Conservation (phyloP, 2,888 invertebrate genomes). For the Dicroscelio sp. region DNA sequence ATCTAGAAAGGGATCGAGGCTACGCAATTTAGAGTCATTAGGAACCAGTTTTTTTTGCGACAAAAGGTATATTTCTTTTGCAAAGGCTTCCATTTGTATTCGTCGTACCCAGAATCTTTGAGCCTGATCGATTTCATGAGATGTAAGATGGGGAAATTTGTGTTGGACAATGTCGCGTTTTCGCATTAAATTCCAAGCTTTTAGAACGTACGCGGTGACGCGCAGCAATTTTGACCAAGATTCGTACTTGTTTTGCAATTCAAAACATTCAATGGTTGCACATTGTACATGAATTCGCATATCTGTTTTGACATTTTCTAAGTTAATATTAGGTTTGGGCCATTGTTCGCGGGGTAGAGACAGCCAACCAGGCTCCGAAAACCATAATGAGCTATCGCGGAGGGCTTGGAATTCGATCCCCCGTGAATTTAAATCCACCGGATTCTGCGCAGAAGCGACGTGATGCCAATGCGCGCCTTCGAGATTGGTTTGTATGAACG, state of each 20-base stretch:
- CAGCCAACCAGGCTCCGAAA: neutral
- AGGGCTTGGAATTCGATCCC: neutral
- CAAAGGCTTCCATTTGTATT: neutral
- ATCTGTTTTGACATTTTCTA: neutral
- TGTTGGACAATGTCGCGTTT: neutral
- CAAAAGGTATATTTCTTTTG: neutral
- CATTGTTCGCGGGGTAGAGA: neutral
- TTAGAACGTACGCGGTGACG: no score
- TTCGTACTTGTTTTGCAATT: no score
- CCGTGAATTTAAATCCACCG: constrained; percentile 8
- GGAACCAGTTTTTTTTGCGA: neutral
- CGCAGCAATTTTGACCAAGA: no score
- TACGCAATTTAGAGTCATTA: neutral
- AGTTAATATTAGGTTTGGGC: neutral
- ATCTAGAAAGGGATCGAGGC: neutral
- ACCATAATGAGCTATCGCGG: neutral
- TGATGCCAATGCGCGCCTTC: neutral
- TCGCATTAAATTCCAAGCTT: no score
- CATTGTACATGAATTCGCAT: neutral
- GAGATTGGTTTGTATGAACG: neutral
- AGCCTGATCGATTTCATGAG: neutral
- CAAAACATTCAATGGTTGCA: no score
- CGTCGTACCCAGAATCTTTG: neutral
- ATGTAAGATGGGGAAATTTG: neutral
- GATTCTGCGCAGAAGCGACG: neutral